Evolutionary conservation across 2,888 invertebrate species (phyloP), one percentile per base, ranked within the genome.

Genomic region (Ernsta delagoae): DNA sequence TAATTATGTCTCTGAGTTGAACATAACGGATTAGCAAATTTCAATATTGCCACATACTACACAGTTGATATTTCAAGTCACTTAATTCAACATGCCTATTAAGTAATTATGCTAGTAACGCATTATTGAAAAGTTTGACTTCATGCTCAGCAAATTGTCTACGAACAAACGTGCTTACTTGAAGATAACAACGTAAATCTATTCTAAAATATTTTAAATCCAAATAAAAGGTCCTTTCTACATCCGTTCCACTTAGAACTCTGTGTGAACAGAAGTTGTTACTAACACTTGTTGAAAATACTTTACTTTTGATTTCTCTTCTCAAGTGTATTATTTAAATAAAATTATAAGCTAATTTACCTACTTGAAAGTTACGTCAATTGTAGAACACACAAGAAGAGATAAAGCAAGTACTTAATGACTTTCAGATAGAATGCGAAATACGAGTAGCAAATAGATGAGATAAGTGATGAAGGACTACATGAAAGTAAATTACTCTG

Each of bases 61-160:
- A 31, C 43, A 3, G 7, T 34, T 24, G 48, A 45, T 60, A 60
- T 60, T 48, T 45, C 60, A 34, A 45, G 31, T 60, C 45, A 60
- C 45, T 60, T 60, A 60, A 59, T 60, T 60, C 48, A 5, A 60
- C 60, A 16, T 34, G 60, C 60, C 60, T 31, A 60, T 60, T n/a
- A n/a, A n/a, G n/a, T 60, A 60, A 60, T 60, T 60, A 60, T 60
- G 60, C 48, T 34, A n/a, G 41, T n/a, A n/a, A n/a, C 60, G 41
- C 41, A 34, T 48, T 60, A 45, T n/a, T 48, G 45, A 60, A 48
- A 48, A 48, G 41, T 60, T 60, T 48, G 31, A 45, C 11, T 56
- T n/a, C 45, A 50, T n/a, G 16, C 34, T 61, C 61, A 61, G 48
- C 61, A 34, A 61, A 48, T 61, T 61, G 36, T 36, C 7, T 50